Conservation (phyloP, 2,797 vertebrate species). For the Eulemur albifrons region DNA sequence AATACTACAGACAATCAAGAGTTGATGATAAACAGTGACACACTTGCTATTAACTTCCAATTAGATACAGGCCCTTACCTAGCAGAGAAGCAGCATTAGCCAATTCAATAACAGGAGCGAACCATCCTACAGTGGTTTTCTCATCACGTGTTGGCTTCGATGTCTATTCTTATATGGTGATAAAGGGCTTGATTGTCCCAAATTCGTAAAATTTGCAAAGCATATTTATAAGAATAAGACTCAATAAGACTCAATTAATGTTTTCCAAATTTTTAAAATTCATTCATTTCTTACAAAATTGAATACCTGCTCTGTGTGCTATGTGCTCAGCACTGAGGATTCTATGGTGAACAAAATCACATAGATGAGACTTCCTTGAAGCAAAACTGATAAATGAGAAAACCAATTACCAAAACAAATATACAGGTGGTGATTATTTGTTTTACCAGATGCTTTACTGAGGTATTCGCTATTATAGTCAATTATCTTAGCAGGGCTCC, state of each 20-base stretch:
- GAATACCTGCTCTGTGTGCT: neutral
- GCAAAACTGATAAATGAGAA: neutral
- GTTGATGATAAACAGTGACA: constrained; percentile 37
- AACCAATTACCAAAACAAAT: constrained; percentile 9
- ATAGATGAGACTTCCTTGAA: constrained; percentile 15
- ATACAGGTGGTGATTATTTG: neutral
- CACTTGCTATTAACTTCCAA: neutral
- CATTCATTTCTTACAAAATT: constrained; percentile 15
- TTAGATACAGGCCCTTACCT: neutral
- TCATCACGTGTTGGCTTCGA: neutral
- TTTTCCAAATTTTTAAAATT: neutral
- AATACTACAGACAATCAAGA: constrained; percentile 19
- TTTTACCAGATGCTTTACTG: neutral
- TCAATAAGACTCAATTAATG: neutral
- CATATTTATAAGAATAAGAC: neutral
- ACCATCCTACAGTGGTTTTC: neutral
- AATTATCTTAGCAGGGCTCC: neutral
- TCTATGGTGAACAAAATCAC: neutral
- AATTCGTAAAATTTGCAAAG: constrained; percentile 28
- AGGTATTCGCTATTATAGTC: neutral
- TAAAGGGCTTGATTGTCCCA: neutral
- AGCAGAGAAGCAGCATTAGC: neutral
- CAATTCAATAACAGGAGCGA: neutral
- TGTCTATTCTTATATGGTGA: neutral
- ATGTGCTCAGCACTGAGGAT: neutral